Evolutionary conservation across 2,888 invertebrate genomes (phyloP), one percentile per base, ranked within the genome.

Genomic region (Caradrina clavipalpis): DNA sequence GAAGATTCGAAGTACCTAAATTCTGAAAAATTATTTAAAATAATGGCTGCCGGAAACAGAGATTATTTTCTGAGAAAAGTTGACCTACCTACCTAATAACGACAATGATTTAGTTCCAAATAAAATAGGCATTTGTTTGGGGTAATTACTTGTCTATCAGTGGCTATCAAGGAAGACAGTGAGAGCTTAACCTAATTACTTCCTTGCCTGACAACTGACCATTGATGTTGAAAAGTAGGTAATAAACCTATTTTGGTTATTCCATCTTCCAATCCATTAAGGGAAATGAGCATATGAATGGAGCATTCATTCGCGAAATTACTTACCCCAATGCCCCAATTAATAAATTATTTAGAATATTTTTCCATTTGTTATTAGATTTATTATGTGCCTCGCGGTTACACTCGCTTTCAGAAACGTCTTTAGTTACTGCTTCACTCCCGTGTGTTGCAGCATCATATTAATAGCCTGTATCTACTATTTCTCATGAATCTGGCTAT

Each of bases 191-290:
- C 79, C 79, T 84, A 85, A 88, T 88, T 82, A 84, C 80, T 74
- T 66, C 59, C 67, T 88, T 84, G 88, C 88, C 86, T 88, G 88
- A 86, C 87, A 76, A 84, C 71, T 61, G 66, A 65, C 77, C 80
- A 85, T 88, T 76, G 73, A 81, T 70, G 73, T 74, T 69, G 57
- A 58, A 80, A 78, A 80, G 73, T 59, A 66, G 73, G 70, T 56
- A 76, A 73, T 84, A 73, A 81, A 76, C 78, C 83, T 76, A 81
- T 75, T 86, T 86, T 69, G 51, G 63, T 58, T 68, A 73, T 73
- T 73, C 59, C 68, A 73, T 70, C 74, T 78, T 73, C 80, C 75
- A 85, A 85, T 88, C 86, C 86, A 88, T 86, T 88, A 85, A 53
- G 67, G 69, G 31, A 69, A 83, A 81, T 58, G 60, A 68, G 55